These are phyloP conservation scores for Drepana falcataria DNA, from an alignment of 2,888 invertebrate species.

Conservation along the genomic window DNA sequence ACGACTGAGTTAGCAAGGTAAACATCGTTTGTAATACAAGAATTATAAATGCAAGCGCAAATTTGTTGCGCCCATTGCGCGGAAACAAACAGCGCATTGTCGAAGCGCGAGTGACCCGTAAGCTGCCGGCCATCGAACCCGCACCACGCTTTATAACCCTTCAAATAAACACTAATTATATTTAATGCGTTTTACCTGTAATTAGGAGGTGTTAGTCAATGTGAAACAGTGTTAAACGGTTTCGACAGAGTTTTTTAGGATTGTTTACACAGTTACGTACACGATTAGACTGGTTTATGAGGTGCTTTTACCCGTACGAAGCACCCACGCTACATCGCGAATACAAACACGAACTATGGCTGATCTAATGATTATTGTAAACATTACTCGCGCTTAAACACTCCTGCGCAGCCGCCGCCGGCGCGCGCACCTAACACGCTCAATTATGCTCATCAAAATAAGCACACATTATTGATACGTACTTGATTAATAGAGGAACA, in stretches of 20 bases:
- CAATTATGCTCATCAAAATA: slow-evolving; percentile 1
- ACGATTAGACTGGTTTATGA: slow-evolving; percentile 62
- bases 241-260: slow-evolving; percentile 51
- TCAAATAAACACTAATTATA: slow-evolving; percentile 71
- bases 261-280: slow-evolving; percentile 52
- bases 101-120: slow-evolving; percentile 36
- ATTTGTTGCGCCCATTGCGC: slow-evolving; percentile 37
- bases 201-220: slow-evolving; percentile 73
- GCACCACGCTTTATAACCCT: slow-evolving; percentile 49
- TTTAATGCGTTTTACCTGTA: slow-evolving; percentile 72
- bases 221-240: slow-evolving; percentile 63
- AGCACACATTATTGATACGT: background rate
- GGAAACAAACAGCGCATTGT: slow-evolving; percentile 55
- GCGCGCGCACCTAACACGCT: background rate
- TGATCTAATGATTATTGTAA: slow-evolving; percentile 56
- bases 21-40: background rate
- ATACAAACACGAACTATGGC: slow-evolving; percentile 50
- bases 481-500: no score
- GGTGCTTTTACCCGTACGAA: slow-evolving; percentile 41
- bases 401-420: slow-evolving; percentile 20
- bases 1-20: background rate
- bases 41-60: slow-evolving; percentile 37
- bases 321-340: slow-evolving; percentile 51
- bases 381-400: slow-evolving; percentile 44
- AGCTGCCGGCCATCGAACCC: slow-evolving; percentile 56